These are phyloP conservation scores for Deilephila porcellus DNA, from an alignment of 2,888 invertebrate genomes.

Conservation along the genomic window DNA sequence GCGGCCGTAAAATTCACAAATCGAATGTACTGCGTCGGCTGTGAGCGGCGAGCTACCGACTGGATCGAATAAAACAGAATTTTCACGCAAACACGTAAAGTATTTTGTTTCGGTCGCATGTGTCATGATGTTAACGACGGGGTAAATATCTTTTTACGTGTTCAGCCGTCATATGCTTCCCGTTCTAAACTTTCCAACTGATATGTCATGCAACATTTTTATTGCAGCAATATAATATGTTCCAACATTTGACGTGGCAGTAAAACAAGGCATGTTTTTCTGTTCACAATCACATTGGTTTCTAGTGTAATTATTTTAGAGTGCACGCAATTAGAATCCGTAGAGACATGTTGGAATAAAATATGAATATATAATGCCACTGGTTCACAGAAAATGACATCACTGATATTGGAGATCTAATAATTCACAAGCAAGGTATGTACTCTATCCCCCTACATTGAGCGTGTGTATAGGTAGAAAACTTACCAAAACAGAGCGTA, in stretches of 20 bases:
- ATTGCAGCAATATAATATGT: not conserved
- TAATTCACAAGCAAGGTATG: no score
- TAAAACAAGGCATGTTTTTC: not conserved
- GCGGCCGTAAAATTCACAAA: constrained; percentile 60
- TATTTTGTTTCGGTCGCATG: constrained; percentile 29
- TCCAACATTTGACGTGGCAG: not conserved
- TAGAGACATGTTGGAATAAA: not conserved
- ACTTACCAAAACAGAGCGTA: no score
- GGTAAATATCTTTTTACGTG: constrained; percentile 16
- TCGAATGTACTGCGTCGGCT: constrained; percentile 42
- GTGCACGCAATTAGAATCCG: not conserved
- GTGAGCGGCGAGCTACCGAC: not conserved
- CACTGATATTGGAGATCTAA: no score
- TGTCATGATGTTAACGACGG: not conserved
- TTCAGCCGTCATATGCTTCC: not conserved
- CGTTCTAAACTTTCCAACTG: not conserved
- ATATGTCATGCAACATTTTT: constrained; percentile 2
- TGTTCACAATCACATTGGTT: not conserved
- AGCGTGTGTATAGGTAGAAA: no score
- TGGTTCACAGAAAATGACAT: no score
- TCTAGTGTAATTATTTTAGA: not conserved
- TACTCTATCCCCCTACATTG: no score
- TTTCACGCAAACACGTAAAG: constrained; percentile 23
- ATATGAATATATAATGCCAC: no score
- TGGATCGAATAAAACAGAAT: constrained; percentile 15